Percentiles rank a stretch among this genome's conserved stretches.
Evolutionary conservation across 2,888 invertebrate genomes (phyloP).

Genomic region (Macrostomum cliftonense): DNA sequence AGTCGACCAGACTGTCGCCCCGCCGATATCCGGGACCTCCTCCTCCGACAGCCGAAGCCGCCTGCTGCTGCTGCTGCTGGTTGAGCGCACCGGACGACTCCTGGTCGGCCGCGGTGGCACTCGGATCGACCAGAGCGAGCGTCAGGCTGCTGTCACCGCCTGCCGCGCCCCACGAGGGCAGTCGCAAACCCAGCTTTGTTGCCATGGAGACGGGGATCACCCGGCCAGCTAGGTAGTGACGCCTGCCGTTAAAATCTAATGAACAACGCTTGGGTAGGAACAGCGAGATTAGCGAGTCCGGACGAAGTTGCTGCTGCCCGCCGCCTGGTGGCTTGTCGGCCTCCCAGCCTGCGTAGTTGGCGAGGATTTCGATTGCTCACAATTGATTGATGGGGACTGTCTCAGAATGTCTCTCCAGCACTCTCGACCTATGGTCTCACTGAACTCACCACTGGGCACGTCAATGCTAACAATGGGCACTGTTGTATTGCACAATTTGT

Average conservation of each 20-base stretch:
- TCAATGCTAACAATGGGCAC: conserved; percentile 55
- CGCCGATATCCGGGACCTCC: too few relatives aligned
- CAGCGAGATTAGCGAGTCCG: conserved; percentile 69
- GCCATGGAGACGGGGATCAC: conserved; percentile 69
- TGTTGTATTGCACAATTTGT: conserved; percentile 24
- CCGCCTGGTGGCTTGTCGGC: conserved; percentile 59
- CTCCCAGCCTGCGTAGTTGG: conserved; percentile 52
- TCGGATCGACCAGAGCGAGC: too few relatives aligned
- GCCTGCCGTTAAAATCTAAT: conserved; percentile 50
- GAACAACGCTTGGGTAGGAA: conserved; percentile 89
- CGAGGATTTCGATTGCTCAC: too few relatives aligned
- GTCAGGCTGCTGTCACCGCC: too few relatives aligned
- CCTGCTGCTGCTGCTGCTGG: too few relatives aligned
- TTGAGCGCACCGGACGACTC: too few relatives aligned
- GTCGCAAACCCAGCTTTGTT: conserved; percentile 55
- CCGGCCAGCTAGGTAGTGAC: conserved; percentile 64
- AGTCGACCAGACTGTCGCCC: too few relatives aligned
- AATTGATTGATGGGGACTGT: too few relatives aligned
- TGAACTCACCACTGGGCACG: conserved; percentile 59
- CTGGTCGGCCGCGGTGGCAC: too few relatives aligned
- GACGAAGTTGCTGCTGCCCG: conserved; percentile 46
- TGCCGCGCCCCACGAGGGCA: conserved; percentile 44
- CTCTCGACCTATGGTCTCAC: too few relatives aligned
- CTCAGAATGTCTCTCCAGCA: too few relatives aligned
- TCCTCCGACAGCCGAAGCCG: too few relatives aligned